Conservation (phyloP, 2,888 invertebrate species). For the Lampropteryx suffumata region DNA sequence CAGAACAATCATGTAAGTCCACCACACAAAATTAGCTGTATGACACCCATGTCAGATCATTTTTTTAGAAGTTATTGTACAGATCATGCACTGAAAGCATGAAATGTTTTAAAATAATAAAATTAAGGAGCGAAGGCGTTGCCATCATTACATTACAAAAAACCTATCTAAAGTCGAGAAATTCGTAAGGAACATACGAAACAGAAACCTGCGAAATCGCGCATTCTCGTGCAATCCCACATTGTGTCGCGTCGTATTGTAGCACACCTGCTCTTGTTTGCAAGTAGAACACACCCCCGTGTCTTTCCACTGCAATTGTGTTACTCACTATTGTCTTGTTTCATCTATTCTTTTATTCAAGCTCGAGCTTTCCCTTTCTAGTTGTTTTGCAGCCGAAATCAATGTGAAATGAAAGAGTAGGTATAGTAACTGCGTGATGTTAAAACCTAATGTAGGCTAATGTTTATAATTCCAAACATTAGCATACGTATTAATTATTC, state of each 20-base stretch:
- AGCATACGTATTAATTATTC: no score
- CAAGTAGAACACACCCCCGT: conserved; percentile 65
- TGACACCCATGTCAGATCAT: no score
- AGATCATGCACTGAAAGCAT: no score
- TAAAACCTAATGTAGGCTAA: no score
- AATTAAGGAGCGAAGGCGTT: not conserved
- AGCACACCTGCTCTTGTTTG: conserved; percentile 55
- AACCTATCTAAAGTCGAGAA: not conserved
- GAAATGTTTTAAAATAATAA: no score
- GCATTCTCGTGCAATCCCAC: conserved; percentile 20
- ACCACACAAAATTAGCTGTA: no score
- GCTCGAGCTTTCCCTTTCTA: conserved; percentile 58
- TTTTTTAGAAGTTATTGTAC: no score
- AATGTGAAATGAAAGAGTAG: not conserved
- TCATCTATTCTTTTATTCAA: conserved; percentile 58
- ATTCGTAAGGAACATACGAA: not conserved
- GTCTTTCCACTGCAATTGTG: conserved; percentile 79
- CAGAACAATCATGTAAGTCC: no score
- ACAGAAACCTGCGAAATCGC: conserved; percentile 16
- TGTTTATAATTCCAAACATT: no score
- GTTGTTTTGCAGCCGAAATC: conserved; percentile 47
- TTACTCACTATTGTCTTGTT: conserved; percentile 71
- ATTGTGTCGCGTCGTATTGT: conserved; percentile 21
- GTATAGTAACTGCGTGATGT: no score
- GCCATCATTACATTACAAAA: not conserved